phyloP scores from a whole-genome alignment of 2,797 vertebrate species.

The Huso huso region DNA sequence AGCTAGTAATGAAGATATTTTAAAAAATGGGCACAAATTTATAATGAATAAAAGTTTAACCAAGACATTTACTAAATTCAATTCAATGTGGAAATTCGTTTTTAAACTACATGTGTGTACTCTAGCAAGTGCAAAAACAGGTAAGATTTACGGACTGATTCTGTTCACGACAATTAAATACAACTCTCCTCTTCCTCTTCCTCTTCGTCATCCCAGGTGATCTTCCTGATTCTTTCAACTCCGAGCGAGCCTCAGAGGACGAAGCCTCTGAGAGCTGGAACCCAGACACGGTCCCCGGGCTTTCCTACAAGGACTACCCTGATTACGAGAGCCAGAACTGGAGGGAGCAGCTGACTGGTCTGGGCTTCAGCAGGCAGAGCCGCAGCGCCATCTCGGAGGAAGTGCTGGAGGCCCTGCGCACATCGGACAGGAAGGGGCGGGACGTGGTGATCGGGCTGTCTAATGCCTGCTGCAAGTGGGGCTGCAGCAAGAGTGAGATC shows the following conservation, averaged over 20 bases:
- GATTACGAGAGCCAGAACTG: conserved; percentile 40
- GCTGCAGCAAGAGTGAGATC: conserved; percentile 79
- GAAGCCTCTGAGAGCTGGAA: conserved; percentile 48
- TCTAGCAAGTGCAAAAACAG: too few species aligned
- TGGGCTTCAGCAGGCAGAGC: conserved; percentile 39
- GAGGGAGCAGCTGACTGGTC: conserved; percentile 37
- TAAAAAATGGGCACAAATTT: too few species aligned
- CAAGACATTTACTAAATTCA: too few species aligned
- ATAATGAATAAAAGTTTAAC: too few species aligned
- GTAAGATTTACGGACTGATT: too few species aligned
- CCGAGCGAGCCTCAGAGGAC: conserved; percentile 35
- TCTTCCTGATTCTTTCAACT: conserved; percentile 38
- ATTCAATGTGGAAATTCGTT: too few species aligned
- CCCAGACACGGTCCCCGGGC: conserved; percentile 35
- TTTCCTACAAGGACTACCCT: conserved; percentile 34
- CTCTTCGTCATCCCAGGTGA: conserved; percentile 32
- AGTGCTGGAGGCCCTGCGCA: conserved; percentile 53
- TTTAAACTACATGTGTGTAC: too few species aligned
- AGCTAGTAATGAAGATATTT: too few species aligned
- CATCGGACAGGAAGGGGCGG: conserved; percentile 52
- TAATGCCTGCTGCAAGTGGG: conserved; percentile 78
- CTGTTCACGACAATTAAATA: too few species aligned
- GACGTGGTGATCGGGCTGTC: conserved; percentile 69
- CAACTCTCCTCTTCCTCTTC: not conserved
- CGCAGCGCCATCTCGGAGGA: conserved; percentile 56